Conservation (phyloP, 1,140 invertebrate species). For the Berghia stephanieae region DNA sequence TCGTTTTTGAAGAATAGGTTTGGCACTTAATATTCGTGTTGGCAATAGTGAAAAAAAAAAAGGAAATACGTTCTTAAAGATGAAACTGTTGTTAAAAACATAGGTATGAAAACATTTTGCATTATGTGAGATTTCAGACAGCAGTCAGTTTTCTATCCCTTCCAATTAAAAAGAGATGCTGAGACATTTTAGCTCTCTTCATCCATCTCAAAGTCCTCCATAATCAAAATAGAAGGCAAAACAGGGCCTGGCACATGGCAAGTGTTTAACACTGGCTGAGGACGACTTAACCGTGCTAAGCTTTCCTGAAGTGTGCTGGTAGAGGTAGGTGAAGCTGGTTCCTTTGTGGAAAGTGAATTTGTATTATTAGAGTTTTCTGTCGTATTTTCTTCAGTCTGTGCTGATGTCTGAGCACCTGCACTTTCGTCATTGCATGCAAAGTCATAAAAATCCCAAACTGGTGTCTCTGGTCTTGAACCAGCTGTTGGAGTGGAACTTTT, state of each 20-base stretch:
- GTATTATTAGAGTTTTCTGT: too few species aligned
- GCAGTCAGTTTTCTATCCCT: too few species aligned
- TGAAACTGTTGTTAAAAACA: too few species aligned
- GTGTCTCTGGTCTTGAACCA: slow-evolving; percentile 51
- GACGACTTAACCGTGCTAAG: slow-evolving; percentile 13
- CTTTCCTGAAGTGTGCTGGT: slow-evolving; percentile 29
- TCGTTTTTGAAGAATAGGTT: too few species aligned
- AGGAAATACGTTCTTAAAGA: too few species aligned
- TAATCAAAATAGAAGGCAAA: slow-evolving; percentile 30
- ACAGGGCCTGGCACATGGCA: slow-evolving; percentile 22
- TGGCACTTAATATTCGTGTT: too few species aligned
- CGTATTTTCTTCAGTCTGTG: not conserved
- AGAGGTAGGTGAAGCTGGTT: not conserved
- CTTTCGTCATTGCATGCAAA: slow-evolving; percentile 40
- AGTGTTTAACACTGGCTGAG: not conserved
- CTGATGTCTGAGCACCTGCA: not conserved
- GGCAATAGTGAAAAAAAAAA: too few species aligned
- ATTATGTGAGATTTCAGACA: too few species aligned
- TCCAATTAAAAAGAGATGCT: too few species aligned
- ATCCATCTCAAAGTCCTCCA: slow-evolving; percentile 26
- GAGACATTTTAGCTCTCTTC: too few species aligned
- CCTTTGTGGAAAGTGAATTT: not conserved
- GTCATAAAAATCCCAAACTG: slow-evolving; percentile 57
- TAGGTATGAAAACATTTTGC: too few species aligned
- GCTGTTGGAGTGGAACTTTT: slow-evolving; percentile 18